Conservation (phyloP, 2,113 vertebrate species). For the Archocentrus centrarchus region DNA sequence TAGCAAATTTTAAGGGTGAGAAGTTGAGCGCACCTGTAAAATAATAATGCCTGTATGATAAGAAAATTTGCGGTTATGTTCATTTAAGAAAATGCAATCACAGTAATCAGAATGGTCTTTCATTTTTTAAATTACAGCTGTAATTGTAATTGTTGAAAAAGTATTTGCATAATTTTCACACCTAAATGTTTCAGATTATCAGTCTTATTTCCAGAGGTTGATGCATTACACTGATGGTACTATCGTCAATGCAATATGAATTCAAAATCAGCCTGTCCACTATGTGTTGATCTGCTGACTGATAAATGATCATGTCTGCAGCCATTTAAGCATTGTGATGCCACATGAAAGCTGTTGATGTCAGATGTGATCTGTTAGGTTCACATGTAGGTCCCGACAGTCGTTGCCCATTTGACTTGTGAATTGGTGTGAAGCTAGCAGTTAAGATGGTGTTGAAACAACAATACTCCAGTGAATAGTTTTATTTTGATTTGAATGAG, state of each 20-base stretch:
- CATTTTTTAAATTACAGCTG: background rate
- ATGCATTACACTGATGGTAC: background rate
- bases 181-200: no score
- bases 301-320: background rate
- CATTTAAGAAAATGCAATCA: background rate
- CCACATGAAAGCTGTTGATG: background rate
- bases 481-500: background rate
- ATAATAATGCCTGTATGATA: background rate
- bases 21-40: background rate
- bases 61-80: background rate
- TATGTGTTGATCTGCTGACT: background rate
- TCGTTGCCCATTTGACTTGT: background rate
- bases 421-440: constrained; percentile 25
- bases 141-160: no score
- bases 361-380: background rate
- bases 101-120: background rate
- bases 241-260: background rate
- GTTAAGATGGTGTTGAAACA: background rate
- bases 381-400: background rate
- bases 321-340: background rate
- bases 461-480: background rate
- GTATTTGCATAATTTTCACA: no score
- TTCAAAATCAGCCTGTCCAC: background rate
- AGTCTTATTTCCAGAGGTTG: background rate
- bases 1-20: background rate